A percentile compares a stretch with the other conserved stretches of the same genome.
These are phyloP conservation scores for Sialis fuliginosa DNA, from an alignment of 2,888 invertebrate genomes.

Conservation along the genomic window DNA sequence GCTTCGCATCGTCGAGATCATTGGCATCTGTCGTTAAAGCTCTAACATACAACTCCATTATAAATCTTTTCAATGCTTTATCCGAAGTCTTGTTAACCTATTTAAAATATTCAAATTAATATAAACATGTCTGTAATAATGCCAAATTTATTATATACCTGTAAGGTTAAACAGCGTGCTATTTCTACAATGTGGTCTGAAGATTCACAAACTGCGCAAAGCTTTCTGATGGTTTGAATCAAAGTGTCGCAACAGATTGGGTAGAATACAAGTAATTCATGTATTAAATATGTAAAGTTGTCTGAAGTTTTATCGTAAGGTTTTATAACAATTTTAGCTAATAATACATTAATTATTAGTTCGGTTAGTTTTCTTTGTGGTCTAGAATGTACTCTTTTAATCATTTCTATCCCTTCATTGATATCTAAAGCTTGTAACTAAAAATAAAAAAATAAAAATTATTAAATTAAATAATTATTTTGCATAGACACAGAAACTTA, in stretches of 20 bases:
- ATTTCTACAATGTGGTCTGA: neutral
- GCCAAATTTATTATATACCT: neutral
- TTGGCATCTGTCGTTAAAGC: slow-evolving; percentile 63
- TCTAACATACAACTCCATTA: slow-evolving; percentile 54
- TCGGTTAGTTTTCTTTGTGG: slow-evolving; percentile 21
- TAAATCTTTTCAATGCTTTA: slow-evolving; percentile 38
- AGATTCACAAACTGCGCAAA: neutral
- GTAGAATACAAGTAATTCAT: neutral
- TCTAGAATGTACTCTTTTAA: slow-evolving; percentile 28
- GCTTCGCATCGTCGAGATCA: slow-evolving; percentile 46
- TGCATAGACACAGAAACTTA: slow-evolving; percentile 1
- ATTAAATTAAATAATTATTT: neutral
- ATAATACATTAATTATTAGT: neutral
- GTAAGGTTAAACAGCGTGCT: neutral
- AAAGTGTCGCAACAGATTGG: neutral
- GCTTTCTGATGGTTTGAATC: neutral
- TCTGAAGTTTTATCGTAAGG: neutral
- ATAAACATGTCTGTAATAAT: slow-evolving; percentile 1
- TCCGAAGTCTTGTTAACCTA: slow-evolving; percentile 28
- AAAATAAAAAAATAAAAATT: slow-evolving; percentile 12
- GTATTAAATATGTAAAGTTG: neutral
- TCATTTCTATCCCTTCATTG: slow-evolving; percentile 33
- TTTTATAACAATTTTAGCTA: neutral
- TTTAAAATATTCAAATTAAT: slow-evolving; percentile 8
- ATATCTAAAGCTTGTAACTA: slow-evolving; percentile 35